These are phyloP conservation scores for Corythaixoides concolor DNA, from an alignment of 2,113 vertebrate species.

Conservation along the genomic window DNA sequence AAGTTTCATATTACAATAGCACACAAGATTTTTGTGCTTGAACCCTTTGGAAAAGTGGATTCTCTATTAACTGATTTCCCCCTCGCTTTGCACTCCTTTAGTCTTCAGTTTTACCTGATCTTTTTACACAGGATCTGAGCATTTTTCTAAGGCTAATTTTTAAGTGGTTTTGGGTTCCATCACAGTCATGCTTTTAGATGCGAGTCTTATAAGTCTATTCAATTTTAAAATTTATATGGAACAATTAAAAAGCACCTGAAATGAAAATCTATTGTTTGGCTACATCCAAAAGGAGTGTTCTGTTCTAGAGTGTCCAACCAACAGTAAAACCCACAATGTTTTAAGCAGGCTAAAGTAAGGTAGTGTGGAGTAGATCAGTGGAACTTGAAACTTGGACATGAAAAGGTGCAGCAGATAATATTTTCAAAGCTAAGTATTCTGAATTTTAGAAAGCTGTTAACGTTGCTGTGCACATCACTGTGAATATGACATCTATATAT, in stretches of 20 bases:
- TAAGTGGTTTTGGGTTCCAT: background rate
- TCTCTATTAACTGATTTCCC: slow-evolving; percentile 40
- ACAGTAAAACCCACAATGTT: background rate
- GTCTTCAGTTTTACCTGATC: background rate
- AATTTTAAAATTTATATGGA: background rate
- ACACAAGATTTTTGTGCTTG: slow-evolving; percentile 52
- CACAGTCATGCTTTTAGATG: background rate
- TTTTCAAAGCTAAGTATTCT: background rate
- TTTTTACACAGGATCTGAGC: background rate
- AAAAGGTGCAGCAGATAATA: background rate
- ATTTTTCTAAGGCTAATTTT: background rate
- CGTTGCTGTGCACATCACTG: background rate
- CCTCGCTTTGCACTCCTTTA: background rate
- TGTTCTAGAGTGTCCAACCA: background rate
- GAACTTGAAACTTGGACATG: background rate
- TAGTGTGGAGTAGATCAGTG: background rate
- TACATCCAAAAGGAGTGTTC: background rate
- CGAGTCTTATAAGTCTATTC: background rate
- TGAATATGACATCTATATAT: background rate
- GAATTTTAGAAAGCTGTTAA: background rate
- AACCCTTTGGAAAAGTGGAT: slow-evolving; percentile 47
- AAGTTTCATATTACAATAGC: slow-evolving; percentile 65
- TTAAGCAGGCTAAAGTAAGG: background rate
- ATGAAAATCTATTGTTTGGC: background rate
- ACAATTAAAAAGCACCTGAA: background rate